phyloP scores from a whole-genome alignment of 1,140 invertebrate genomes.

The Trinorchestia longiramus region DNA sequence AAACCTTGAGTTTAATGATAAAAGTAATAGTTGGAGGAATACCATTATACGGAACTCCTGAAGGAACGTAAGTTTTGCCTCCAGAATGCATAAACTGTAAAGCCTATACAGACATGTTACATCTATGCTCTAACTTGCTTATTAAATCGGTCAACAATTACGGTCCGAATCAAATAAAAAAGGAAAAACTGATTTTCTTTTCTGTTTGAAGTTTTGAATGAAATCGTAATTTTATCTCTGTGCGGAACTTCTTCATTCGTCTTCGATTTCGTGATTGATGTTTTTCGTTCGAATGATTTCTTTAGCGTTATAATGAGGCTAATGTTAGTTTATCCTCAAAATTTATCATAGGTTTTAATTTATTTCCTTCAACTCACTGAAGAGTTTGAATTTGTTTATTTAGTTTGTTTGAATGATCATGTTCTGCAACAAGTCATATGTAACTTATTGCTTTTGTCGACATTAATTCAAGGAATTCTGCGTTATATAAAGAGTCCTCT shows the following conservation, averaged over 20 bases:
- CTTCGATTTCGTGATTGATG: no score
- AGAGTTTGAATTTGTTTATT: not conserved
- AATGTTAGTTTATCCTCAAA: not conserved
- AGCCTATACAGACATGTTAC: not conserved
- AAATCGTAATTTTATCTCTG: not conserved
- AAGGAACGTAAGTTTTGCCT: no score
- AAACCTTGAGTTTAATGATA: no score
- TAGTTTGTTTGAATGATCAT: not conserved
- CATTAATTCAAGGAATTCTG: not conserved
- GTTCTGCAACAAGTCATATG: not conserved
- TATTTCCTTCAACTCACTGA: not conserved
- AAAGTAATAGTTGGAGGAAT: no score
- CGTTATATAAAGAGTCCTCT: not conserved
- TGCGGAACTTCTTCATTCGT: not conserved
- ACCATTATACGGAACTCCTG: no score
- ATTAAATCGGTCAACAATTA: not conserved
- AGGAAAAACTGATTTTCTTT: not conserved
- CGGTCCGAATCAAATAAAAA: not conserved
- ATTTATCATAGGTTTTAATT: not conserved
- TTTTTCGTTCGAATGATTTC: not conserved
- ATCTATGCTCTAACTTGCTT: not conserved
- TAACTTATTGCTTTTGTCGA: not conserved
- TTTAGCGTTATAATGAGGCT: not conserved
- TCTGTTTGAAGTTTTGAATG: not conserved
- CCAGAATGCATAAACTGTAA: not conserved